Conservation (phyloP, 2,888 invertebrate genomes). For the Crepidodera aurea region DNA sequence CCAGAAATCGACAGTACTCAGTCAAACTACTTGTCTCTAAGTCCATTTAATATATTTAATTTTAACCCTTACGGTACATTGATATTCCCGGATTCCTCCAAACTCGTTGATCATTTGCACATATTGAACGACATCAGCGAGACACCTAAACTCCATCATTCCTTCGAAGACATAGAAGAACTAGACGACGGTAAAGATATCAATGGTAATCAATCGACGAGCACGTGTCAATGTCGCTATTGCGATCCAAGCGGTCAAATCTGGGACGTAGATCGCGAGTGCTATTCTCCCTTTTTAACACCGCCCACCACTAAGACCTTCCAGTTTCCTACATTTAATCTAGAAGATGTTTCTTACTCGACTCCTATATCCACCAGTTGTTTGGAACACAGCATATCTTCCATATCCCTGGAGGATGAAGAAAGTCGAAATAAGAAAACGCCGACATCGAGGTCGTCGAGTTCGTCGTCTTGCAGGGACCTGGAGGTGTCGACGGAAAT, state of each 20-base stretch:
- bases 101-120: slow-evolving; percentile 35
- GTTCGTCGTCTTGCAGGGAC: slow-evolving; percentile 56
- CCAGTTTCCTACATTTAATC: slow-evolving; percentile 36
- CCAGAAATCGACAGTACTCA: slow-evolving; percentile 49
- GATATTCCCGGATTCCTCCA: slow-evolving; percentile 31
- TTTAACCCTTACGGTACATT: slow-evolving; percentile 32
- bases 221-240: slow-evolving; percentile 76
- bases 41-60: slow-evolving; percentile 30
- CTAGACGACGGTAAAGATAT: slow-evolving; percentile 55
- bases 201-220: slow-evolving; percentile 57
- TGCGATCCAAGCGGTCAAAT: slow-evolving; percentile 79
- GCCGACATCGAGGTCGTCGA: slow-evolving; percentile 45
- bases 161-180: slow-evolving; percentile 60
- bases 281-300: slow-evolving; percentile 65
- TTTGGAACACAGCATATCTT: slow-evolving; percentile 48
- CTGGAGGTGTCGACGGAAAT: slow-evolving; percentile 80
- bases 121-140: slow-evolving; percentile 47
- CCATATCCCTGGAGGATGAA: slow-evolving; percentile 49
- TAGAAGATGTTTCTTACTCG: slow-evolving; percentile 20
- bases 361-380: slow-evolving; percentile 35
- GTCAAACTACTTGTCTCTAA: slow-evolving; percentile 26
- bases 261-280: slow-evolving; percentile 74
- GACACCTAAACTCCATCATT: slow-evolving; percentile 59
- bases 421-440: slow-evolving; percentile 48
- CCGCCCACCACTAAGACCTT: slow-evolving; percentile 53